phyloP scores from a whole-genome alignment of 2,797 vertebrate species.

The Acipenser transmontanus region DNA sequence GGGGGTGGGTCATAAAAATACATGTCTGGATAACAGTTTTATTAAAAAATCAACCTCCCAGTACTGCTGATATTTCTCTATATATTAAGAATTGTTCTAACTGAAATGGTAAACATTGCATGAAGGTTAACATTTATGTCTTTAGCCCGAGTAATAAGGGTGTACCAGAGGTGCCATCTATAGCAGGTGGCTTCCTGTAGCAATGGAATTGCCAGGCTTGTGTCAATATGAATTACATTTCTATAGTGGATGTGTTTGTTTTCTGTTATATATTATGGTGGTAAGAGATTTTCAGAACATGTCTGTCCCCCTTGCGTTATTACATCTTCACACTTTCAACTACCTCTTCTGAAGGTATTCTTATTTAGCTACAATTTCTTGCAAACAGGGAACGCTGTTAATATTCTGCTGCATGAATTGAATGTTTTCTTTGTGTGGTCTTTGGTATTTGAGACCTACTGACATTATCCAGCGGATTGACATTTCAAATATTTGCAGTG shows the following conservation, averaged over 20 bases:
- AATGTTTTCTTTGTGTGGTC: slow-evolving; percentile 57
- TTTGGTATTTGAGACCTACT: slow-evolving; percentile 68
- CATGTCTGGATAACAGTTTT: too few species aligned
- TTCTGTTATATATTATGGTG: slow-evolving; percentile 26
- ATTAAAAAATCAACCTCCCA: too few species aligned
- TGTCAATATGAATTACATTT: slow-evolving; percentile 33
- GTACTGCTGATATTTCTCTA: too few species aligned
- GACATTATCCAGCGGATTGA: slow-evolving; percentile 87
- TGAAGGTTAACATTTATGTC: too few species aligned
- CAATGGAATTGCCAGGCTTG: slow-evolving; percentile 18
- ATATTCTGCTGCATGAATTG: slow-evolving; percentile 44
- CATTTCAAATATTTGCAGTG: slow-evolving; percentile 87
- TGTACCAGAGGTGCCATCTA: not conserved
- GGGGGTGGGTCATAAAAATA: too few species aligned
- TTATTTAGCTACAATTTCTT: slow-evolving; percentile 41
- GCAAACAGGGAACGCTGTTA: slow-evolving; percentile 47
- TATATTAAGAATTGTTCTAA: too few species aligned
- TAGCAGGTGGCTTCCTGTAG: slow-evolving; percentile 18
- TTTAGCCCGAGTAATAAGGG: too few species aligned
- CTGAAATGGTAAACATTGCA: too few species aligned
- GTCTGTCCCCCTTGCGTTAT: slow-evolving; percentile 34
- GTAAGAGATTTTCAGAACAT: slow-evolving; percentile 20
- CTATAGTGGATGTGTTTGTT: slow-evolving; percentile 11
- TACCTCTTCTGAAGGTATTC: slow-evolving; percentile 34
- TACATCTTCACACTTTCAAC: slow-evolving; percentile 40